Conservation (phyloP, 2,113 vertebrate genomes). For the Mobula birostris region DNA sequence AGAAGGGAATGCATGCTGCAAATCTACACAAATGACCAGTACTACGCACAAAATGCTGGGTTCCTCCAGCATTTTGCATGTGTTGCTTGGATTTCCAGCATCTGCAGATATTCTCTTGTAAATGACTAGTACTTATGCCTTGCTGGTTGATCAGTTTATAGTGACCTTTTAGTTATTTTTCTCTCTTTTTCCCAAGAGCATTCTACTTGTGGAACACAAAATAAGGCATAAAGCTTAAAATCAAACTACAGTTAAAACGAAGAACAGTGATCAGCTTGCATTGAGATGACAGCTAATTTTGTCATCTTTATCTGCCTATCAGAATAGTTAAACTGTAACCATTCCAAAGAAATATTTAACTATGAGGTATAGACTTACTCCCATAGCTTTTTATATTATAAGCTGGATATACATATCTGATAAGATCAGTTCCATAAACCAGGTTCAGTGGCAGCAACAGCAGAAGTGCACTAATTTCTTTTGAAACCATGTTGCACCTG, state of each 20-base stretch:
- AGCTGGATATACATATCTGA: slow-evolving; percentile 26
- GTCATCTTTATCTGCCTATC: background rate
- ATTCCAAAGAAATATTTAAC: background rate
- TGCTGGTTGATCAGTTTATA: background rate
- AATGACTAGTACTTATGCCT: background rate
- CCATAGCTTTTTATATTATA: slow-evolving; percentile 31
- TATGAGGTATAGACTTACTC: background rate
- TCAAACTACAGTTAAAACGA: background rate
- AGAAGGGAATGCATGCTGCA: background rate
- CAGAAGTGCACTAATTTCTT: background rate
- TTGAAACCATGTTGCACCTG: slow-evolving; percentile 32
- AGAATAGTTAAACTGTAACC: background rate
- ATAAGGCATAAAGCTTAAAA: background rate
- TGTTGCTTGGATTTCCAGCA: no score
- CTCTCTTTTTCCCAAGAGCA: background rate
- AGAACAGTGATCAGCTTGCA: background rate
- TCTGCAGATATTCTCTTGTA: no score
- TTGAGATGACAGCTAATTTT: background rate
- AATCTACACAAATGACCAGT: no score
- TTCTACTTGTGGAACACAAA: background rate
- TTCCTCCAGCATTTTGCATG: no score
- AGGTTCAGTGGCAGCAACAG: slow-evolving; percentile 13
- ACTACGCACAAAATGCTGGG: no score
- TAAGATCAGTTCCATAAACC: slow-evolving; percentile 15
- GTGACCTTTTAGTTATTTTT: background rate